A percentile compares a stretch with the other conserved stretches of the same genome.
Conservation (phyloP, 2,888 invertebrate species). For the Eupithecia insigniata region DNA sequence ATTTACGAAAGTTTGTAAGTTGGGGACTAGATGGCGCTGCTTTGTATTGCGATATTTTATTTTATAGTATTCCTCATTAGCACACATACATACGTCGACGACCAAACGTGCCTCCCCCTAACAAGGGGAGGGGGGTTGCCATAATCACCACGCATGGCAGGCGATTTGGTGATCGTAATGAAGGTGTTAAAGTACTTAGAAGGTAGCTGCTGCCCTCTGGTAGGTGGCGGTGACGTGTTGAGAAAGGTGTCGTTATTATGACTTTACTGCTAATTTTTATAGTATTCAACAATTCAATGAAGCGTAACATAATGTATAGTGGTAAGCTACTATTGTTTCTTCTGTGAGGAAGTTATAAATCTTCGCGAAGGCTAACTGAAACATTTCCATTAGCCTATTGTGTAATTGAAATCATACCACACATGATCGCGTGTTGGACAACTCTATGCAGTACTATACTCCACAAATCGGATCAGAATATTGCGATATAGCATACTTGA, state of each 20-base stretch:
- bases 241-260: too few relatives aligned
- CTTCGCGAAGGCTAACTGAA: conserved; percentile 18
- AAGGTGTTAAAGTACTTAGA: too few relatives aligned
- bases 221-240: too few relatives aligned
- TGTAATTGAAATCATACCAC: conserved; percentile 22
- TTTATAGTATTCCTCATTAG: neutral
- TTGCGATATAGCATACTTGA: too few relatives aligned
- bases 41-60: neutral
- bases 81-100: too few relatives aligned
- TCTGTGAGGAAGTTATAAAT: conserved; percentile 27
- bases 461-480: neutral
- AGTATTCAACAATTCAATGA: neutral
- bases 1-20: neutral
- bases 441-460: neutral
- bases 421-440: conserved; percentile 15
- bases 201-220: too few relatives aligned
- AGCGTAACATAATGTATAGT: neutral
- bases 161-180: neutral
- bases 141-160: too few relatives aligned
- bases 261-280: too few relatives aligned
- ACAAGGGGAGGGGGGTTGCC: too few relatives aligned
- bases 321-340: neutral
- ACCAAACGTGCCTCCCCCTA: too few relatives aligned
- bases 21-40: neutral
- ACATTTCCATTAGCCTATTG: conserved; percentile 27